Conservation (phyloP, 2,113 vertebrate genomes). For the Oreochromis niloticus region DNA sequence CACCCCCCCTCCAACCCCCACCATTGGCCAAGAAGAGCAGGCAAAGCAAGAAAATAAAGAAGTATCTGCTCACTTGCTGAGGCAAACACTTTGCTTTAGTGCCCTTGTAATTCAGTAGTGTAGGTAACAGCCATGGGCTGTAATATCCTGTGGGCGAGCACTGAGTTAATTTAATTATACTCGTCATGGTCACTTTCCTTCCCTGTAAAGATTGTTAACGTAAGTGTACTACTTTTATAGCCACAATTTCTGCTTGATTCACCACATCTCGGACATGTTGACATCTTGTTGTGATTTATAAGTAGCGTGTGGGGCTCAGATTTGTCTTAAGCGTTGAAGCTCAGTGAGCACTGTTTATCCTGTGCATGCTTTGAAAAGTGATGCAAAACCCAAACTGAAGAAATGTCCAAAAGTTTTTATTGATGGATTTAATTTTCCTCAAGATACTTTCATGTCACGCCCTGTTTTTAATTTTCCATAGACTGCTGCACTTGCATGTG, state of each 20-base stretch:
- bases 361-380: background rate
- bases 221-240: background rate
- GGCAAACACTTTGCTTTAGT: constrained; percentile 2
- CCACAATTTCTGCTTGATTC: background rate
- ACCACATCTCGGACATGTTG: background rate
- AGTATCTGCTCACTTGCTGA: constrained; percentile 22
- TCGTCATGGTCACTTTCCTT: background rate
- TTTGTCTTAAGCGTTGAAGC: background rate
- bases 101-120: background rate
- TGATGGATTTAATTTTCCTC: background rate
- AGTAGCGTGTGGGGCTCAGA: background rate
- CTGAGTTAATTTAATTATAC: background rate
- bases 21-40: constrained; percentile 7
- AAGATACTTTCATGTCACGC: background rate
- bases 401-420: background rate
- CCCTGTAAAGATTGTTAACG: background rate
- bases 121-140: background rate
- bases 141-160: background rate
- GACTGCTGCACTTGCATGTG: background rate
- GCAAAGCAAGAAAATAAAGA: constrained; percentile 10
- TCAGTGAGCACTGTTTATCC: background rate
- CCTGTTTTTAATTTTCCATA: background rate
- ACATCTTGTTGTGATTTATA: background rate
- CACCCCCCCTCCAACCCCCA: background rate
- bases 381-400: background rate